phyloP scores from a whole-genome alignment of 2,888 invertebrate genomes.

The Lepidochrysops patricia region DNA sequence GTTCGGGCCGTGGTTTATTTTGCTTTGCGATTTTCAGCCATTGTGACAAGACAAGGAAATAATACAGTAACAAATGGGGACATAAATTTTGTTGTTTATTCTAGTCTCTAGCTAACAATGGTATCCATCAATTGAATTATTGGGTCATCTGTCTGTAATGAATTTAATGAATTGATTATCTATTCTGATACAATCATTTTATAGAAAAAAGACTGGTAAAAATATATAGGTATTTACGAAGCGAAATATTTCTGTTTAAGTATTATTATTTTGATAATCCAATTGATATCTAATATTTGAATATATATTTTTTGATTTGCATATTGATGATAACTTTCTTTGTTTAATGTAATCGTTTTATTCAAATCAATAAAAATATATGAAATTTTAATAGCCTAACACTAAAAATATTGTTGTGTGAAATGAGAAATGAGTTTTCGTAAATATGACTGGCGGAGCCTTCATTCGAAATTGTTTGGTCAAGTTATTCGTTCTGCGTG shows the following conservation, averaged over 20 bases:
- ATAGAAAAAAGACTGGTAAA: no score
- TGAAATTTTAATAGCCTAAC: not conserved
- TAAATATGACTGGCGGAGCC: not conserved
- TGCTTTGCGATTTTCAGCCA: not conserved
- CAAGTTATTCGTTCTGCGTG: slow-evolving; percentile 2
- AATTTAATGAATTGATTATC: not conserved
- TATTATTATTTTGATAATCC: no score
- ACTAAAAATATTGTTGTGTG: not conserved
- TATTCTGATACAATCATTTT: no score
- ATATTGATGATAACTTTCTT: no score
- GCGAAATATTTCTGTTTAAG: no score
- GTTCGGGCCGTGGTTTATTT: not conserved
- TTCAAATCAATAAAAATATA: not conserved
- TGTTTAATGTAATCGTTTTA: not conserved
- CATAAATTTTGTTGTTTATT: slow-evolving; percentile 5
- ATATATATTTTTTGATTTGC: no score
- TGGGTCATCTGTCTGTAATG: not conserved
- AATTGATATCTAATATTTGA: no score
- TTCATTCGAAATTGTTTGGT: slow-evolving; percentile 3
- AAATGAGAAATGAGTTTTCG: slow-evolving; percentile 1
- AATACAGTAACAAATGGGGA: slow-evolving; percentile 2
- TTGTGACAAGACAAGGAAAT: not conserved
- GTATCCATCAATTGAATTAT: not conserved
- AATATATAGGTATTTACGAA: no score
- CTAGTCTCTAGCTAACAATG: not conserved